Base-by-base conservation (phyloP, 2,113 vertebrate species). In the Orthonyx spaldingii region DNA sequence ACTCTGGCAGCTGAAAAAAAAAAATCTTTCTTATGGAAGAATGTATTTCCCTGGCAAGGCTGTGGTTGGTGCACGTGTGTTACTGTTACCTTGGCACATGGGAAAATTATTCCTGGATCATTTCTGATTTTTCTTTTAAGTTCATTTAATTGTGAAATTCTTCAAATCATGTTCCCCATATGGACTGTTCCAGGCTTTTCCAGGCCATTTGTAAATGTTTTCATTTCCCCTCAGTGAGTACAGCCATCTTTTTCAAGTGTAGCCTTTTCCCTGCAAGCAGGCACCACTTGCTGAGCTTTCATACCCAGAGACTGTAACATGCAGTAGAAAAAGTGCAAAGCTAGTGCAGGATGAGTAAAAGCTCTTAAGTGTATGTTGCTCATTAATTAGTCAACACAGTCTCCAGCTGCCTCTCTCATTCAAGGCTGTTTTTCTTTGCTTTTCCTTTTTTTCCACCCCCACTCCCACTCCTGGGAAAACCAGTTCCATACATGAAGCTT, bases 341-440 rank as follows among this genome's bases (percentile, higher is more conserved):
- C 90, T 56, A 64, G 79, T 84, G 76, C 47, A 92, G 64, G 90
- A 90, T 65, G 64, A 94, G 90, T 77, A 94, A 94, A 96, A 97
- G 93, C 94, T 95, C 90, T 95, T 88, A 92, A 96, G 76, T 88
- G 71, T 93, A 47, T 92, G 95, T 81, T 94, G 90, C 90, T 96
- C 94, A 96, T 96, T 95, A 97, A 97, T 94, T 97, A 97, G 93
- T 96, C 86, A 96, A 90, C 92, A 97, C 75, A 97, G 78, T 96
- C 91, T 91, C 93, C 95, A 96, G 91, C 95, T 96, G 94, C 90
- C 66, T 96, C 64, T 96, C 94, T 90, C 85, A 94, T 96, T 95
- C 95, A 97, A 93, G 72, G 85, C 94, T 96, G 79, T 93, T 93
- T 93, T 91, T 59, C 85, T 94, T 81, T 55, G 59, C 85, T 55